Evolutionary conservation across 2,797 vertebrate species (phyloP).

Genomic region (Takifugu rubripes): DNA sequence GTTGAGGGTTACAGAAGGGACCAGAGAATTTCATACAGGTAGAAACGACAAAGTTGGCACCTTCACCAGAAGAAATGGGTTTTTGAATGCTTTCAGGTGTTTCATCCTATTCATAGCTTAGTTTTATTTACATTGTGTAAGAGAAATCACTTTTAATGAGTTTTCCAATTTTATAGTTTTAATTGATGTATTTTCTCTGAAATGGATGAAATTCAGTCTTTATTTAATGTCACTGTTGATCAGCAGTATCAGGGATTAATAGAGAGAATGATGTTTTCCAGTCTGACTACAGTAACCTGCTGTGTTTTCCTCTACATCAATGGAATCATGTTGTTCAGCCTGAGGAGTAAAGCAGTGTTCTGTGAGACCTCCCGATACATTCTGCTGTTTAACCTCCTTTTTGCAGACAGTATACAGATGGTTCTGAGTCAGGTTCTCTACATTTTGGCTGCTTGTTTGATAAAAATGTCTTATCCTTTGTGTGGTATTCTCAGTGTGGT

Average conservation of each 20-base stretch:
- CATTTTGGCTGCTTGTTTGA: not conserved
- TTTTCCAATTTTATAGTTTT: not conserved
- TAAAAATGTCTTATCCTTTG: slow-evolving; percentile 20
- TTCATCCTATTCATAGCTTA: too few species aligned
- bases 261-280: not conserved
- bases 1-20: not conserved
- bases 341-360: slow-evolving; percentile 52
- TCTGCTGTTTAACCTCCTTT: slow-evolving; percentile 42
- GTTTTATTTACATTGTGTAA: too few species aligned
- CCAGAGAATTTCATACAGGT: too few species aligned
- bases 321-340: slow-evolving; percentile 17
- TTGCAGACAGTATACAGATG: slow-evolving; percentile 52
- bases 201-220: not conserved
- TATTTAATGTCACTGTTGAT: not conserved
- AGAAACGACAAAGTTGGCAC: not conserved
- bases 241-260: not conserved
- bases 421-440: slow-evolving; percentile 23
- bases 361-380: slow-evolving; percentile 57
- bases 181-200: not conserved
- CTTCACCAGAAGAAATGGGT: not conserved
- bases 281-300: slow-evolving; percentile 2
- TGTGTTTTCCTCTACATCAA: slow-evolving; percentile 34
- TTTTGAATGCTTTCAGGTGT: too few species aligned
- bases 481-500: slow-evolving; percentile 29
- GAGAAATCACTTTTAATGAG: not conserved